Evolutionary conservation across 1,140 invertebrate genomes (phyloP), one percentile per base, ranked within the genome.

Genomic region (Lepidotrigona ventralis): DNA sequence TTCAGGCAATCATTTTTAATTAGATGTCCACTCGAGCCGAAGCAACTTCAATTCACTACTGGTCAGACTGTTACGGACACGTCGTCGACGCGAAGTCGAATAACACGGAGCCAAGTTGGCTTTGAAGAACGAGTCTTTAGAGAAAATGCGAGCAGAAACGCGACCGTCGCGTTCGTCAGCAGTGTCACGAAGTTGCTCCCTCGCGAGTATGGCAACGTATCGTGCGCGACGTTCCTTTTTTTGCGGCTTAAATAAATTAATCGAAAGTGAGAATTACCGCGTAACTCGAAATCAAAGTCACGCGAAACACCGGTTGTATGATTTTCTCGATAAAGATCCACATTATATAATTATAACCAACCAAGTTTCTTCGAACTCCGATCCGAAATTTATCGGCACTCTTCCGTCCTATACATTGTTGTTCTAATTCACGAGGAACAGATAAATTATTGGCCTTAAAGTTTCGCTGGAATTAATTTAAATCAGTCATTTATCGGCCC

Each of bases 391-490:
- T 33, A 23, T 9, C 72, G 12, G 33, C 11, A 54, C 29, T 33
- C 63, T 53, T 51, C 46, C 66, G 53, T 26, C 26, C 19, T 14
- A 14, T 66, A 19, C 46, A 12, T 69, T 46, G 19, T 77, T 78
- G 60, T 53, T 70, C 26, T 29, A 29, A 75, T 77, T 58, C 26
- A 58, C 63, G 26, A 53, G 80, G 0, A 77, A 69, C 17, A n/a
- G 54, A 54, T 77, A 78, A 83, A 46, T 83, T 83, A 78, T 83
- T 83, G 63, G 74, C 21, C 64, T 46, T 78, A 70, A 83, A 78
- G 81, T 75, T 26, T 53, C 63, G 21, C 26, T 23, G 66, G 74
- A 63, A 77, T 83, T 51, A 78, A 19, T 74, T 82, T 66, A 53
- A 82, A 78, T 82, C 74, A 60, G 74, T 78, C 81, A 39, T 70